Evolutionary conservation across 2,888 invertebrate genomes (phyloP), one percentile per base, ranked within the genome.

Genomic region (Sarcophaga subvicina): DNA sequence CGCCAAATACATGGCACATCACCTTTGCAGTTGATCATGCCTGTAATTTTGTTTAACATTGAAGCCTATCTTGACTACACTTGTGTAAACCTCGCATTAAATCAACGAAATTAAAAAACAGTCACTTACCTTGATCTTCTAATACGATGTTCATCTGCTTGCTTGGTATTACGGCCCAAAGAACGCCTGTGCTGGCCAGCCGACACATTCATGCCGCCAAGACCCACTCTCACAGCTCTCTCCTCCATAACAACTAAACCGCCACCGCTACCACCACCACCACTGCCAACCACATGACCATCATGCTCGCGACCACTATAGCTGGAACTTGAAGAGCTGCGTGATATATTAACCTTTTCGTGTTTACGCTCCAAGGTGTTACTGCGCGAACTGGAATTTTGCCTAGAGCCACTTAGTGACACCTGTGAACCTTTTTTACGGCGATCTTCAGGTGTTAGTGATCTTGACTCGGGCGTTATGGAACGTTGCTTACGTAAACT

Each of bases 261-360:
- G 0, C 80, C 85, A 2, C 80, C 81, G 5, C 47, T 79, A 20
- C 70, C 83, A n/a, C 64, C 85, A 2, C 80, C 87, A 22, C 47
- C 76, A 17, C 73, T 73, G 47, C 80, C 54, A 14, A 54, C 54
- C 4, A 17, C 73, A 77, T 88, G 86, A 84, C 62, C 86, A 22
- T 86, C 83, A 63, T 88, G 83, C 1, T 92, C 93, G 0, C 92
- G 91, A 17, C 93, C 93, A 77, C 93, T 93, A 79, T 93, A 93
- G 63, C 93, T 93, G 1, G 93, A 93, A 79, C 93, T 94, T 0
- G 93, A 94, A 6, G 93, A 93, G 80, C 93, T 93, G 27, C 93
- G 90, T 12, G 93, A 93, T 67, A 93, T 92, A 88, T 91, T 93
- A 14, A 90, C 88, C 76, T 93, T 93, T 14, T 93, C 93, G 73